Percentiles rank a stretch among this genome's conserved stretches.
Conservation (phyloP, 2,888 invertebrate species). For the Xanthia icteritia region DNA sequence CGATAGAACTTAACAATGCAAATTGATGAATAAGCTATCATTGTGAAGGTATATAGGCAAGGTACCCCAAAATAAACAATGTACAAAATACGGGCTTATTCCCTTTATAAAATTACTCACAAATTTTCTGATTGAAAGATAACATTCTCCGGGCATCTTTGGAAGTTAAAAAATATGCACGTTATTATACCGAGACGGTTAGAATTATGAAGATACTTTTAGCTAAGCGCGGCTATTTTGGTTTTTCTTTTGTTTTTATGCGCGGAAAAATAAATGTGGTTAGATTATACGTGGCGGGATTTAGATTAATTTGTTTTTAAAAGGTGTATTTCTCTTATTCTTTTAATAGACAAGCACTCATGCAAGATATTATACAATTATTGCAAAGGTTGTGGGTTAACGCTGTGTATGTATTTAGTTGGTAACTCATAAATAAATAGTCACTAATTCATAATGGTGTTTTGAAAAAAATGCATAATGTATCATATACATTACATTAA, state of each 20-base stretch:
- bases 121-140: conserved; percentile 68
- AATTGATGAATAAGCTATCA: conserved; percentile 78
- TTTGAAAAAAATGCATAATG: background rate
- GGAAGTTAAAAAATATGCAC: conserved; percentile 56
- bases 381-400: too few relatives aligned
- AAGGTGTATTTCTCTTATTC: background rate
- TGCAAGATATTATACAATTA: background rate
- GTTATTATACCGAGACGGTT: conserved; percentile 51
- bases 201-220: conserved; percentile 45
- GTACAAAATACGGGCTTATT: conserved; percentile 69
- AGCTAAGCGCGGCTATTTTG: conserved; percentile 46
- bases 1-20: conserved; percentile 75
- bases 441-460: too few relatives aligned
- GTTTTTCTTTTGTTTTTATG: conserved; percentile 28
- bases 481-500: too few relatives aligned
- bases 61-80: conserved; percentile 72
- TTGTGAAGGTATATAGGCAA: conserved; percentile 65
- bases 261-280: conserved; percentile 1
- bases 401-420: too few relatives aligned
- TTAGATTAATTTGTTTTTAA: conserved; percentile 6
- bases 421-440: too few relatives aligned
- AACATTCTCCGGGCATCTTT: conserved; percentile 61
- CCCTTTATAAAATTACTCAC: conserved; percentile 64
- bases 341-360: background rate
- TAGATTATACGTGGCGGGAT: background rate